These are phyloP conservation scores for Hydropsyche tenuis DNA, from an alignment of 1,140 invertebrate genomes.

Conservation along the genomic window DNA sequence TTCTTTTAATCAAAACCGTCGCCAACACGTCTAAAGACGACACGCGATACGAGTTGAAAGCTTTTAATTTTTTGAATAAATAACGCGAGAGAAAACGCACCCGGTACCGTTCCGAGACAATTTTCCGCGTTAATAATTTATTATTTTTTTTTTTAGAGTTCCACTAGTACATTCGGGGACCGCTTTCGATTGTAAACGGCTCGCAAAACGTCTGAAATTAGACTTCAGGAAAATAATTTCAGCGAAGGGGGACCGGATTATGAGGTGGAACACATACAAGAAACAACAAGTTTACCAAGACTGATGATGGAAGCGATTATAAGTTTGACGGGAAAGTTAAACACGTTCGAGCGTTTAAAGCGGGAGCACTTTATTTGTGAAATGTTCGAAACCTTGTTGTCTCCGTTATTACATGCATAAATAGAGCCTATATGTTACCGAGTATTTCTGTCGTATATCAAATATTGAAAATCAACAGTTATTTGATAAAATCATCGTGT, in stretches of 20 bases:
- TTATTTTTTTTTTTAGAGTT: background rate
- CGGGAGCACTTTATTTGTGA: conserved; percentile 6
- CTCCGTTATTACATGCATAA: background rate
- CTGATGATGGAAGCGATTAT: conserved; percentile 27
- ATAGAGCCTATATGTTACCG: no score
- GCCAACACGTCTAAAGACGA: conserved; percentile 27
- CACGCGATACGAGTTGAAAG: conserved; percentile 38
- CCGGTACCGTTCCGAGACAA: conserved; percentile 20
- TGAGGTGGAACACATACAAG: conserved; percentile 5
- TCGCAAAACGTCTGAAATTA: no score
- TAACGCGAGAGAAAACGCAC: conserved; percentile 40
- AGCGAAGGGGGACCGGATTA: background rate
- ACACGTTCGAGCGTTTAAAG: conserved; percentile 4
- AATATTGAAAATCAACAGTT: no score
- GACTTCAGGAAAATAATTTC: background rate
- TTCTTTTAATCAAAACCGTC: conserved; percentile 22
- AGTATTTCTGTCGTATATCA: no score
- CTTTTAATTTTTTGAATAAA: conserved; percentile 47
- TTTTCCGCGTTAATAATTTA: no score
- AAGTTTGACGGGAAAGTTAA: conserved; percentile 25
- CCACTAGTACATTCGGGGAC: background rate
- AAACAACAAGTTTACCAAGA: background rate
- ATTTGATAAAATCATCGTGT: no score
- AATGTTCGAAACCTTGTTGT: conserved; percentile 8
- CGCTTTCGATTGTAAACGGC: background rate